Evolutionary conservation across 2,888 invertebrate genomes (phyloP), one percentile per base, ranked within the genome.

Genomic region (Axea sp.): DNA sequence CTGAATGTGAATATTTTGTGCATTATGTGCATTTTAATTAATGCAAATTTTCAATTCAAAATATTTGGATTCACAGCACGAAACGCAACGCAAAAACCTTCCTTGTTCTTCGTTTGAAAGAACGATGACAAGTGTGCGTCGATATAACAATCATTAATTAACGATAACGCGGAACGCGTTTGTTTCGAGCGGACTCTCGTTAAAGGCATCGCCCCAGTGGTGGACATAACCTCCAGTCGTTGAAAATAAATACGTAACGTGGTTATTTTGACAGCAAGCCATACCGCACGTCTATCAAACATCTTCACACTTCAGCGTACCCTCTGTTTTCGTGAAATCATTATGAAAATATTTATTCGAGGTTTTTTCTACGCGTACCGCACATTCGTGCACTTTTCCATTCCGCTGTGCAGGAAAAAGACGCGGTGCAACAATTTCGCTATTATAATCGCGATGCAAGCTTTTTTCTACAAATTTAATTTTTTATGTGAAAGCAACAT

Each of bases 281-380:
- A 41, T 68, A 59, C 49, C 59, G 33, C 68, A 59, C 35, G 68
- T 59, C 68, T 31, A 51, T 68, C 68, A 68, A 60, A 68, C 43
- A 60, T 59, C 59, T 68, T 59, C 22, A 68, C 59, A 59, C 59
- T 51, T 45, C 9, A 43, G 19, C 35, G 45, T 59, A 33, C 51
- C 53, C 60, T 60, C 51, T 59, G 59, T 68, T 68, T 53, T 28
- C 35, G 59, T 28, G 31, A 51, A 68, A 68, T 59, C 35, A 68
- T 68, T 59, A 59, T 59, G 41, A 51, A 68, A 59, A 35, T 55
- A 67, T 67, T 67, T 57, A 67, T 57, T 57, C 57, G 49, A 67
- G 47, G 31, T 45, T 57, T 67, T 55, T 67, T 49, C 47, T 55
- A 67, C 41, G 47, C 67, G 19, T 9, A 49, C 47, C 39, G 41